Percentiles rank a stretch among this genome's conserved stretches.
Evolutionary conservation across 2,113 vertebrate species (phyloP).

Genomic region (Triplophysa rosa): DNA sequence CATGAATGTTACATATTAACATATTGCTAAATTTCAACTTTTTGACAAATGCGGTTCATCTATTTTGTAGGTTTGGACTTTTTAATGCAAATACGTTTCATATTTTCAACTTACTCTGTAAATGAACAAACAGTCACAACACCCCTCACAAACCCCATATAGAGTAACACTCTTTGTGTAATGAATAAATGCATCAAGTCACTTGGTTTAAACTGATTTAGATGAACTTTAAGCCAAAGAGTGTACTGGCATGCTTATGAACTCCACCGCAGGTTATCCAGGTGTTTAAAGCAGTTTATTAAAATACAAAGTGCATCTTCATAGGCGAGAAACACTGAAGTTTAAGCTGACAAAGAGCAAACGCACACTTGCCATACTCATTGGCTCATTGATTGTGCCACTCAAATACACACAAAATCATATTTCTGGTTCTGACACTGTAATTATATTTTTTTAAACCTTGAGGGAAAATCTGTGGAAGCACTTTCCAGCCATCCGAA

Average conservation of each 20-base stretch:
- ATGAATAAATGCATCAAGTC: not conserved
- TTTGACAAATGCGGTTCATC: not conserved
- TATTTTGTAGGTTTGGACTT: not conserved
- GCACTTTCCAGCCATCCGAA: conserved; percentile 72
- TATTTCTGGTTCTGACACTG: not conserved
- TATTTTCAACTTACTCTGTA: not conserved
- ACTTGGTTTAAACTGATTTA: not conserved
- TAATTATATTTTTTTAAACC: conserved; percentile 5
- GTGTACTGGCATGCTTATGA: not conserved
- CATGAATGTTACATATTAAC: not conserved
- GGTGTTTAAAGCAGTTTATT: not conserved
- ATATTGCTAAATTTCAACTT: not conserved
- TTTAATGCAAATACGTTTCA: not conserved
- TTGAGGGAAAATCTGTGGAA: not conserved
- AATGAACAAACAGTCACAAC: not conserved
- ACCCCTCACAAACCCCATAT: not conserved
- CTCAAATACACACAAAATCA: not conserved
- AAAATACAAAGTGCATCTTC: not conserved
- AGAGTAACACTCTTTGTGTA: not conserved
- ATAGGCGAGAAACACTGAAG: not conserved
- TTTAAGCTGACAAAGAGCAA: not conserved
- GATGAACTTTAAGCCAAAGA: not conserved
- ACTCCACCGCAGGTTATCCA: not conserved
- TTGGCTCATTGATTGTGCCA: not conserved
- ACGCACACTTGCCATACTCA: not conserved